Evolutionary conservation across 2,113 vertebrate species (phyloP).

Genomic region (Cyphomyrus discorhynchus): DNA sequence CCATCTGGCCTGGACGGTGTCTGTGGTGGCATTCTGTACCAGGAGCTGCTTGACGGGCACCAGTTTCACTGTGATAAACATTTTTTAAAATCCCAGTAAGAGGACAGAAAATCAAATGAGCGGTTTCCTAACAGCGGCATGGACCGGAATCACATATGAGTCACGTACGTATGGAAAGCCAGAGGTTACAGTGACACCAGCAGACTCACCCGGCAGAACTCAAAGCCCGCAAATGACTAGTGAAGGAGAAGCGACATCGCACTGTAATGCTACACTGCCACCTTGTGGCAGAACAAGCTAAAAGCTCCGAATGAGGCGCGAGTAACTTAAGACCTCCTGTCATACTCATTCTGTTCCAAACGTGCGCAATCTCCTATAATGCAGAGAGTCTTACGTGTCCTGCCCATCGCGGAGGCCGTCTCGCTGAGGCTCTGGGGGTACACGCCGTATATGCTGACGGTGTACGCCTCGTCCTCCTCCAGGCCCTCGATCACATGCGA

Average conservation of each 20-base stretch:
- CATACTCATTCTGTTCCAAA: not conserved
- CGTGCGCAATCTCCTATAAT: not conserved
- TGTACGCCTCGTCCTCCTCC: slow-evolving; percentile 73
- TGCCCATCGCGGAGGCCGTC: slow-evolving; percentile 61
- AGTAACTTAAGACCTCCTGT: not conserved
- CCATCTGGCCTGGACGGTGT: slow-evolving; percentile 75
- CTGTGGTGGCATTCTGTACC: slow-evolving; percentile 74
- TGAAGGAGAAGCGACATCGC: not conserved
- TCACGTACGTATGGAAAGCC: not conserved
- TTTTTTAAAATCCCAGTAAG: not conserved
- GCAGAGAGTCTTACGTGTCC: slow-evolving; percentile 63
- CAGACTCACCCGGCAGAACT: not conserved
- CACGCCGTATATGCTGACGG: slow-evolving; percentile 65
- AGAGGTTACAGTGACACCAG: not conserved
- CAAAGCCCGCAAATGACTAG: not conserved
- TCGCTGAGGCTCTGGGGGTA: slow-evolving; percentile 66
- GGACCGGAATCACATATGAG: not conserved
- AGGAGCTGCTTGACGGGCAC: slow-evolving; percentile 62
- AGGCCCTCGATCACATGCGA: slow-evolving; percentile 74
- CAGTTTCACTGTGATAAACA: slow-evolving; percentile 50
- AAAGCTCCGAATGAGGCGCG: not conserved
- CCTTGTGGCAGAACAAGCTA: slow-evolving; percentile 29
- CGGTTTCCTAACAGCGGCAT: not conserved
- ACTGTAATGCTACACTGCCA: slow-evolving; percentile 12
- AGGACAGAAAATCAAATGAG: not conserved